Conservation (phyloP, 2,888 invertebrate genomes). For the Cremastobaeus sp. region DNA sequence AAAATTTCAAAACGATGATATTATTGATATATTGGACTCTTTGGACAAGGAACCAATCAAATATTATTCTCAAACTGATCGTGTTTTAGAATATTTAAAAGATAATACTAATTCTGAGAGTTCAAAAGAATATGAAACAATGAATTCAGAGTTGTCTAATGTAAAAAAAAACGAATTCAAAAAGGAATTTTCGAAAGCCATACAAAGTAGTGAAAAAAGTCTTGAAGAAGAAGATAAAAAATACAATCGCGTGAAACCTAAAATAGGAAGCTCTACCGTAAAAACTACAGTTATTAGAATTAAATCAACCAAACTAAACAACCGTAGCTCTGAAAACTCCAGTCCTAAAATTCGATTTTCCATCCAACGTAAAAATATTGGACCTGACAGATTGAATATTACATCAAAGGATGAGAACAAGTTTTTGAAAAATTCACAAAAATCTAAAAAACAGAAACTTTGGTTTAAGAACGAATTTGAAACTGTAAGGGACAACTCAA, state of each 20-base stretch:
- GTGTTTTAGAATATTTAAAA: slow-evolving; percentile 63
- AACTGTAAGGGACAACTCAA: too few relatives aligned
- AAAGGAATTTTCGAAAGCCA: not conserved
- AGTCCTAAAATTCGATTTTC: slow-evolving; percentile 24
- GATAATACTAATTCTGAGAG: slow-evolving; percentile 55
- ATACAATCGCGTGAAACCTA: too few relatives aligned
- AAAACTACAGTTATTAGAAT: slow-evolving; percentile 22
- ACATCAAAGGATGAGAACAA: too few relatives aligned
- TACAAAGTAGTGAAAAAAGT: too few relatives aligned
- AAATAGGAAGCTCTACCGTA: not conserved
- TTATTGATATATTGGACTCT: slow-evolving; percentile 28
- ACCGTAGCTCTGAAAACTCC: not conserved
- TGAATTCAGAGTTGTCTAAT: too few relatives aligned
- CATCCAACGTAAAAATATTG: too few relatives aligned
- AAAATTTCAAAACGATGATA: slow-evolving; percentile 9
- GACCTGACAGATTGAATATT: too few relatives aligned
- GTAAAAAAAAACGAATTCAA: not conserved
- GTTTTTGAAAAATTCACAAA: too few relatives aligned
- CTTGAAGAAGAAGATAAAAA: too few relatives aligned
- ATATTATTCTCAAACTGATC: slow-evolving; percentile 66
- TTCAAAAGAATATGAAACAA: not conserved
- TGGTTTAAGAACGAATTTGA: too few relatives aligned
- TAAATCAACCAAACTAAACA: slow-evolving; percentile 18
- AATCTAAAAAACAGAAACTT: too few relatives aligned
- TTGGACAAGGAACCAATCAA: slow-evolving; percentile 62